Base-by-base conservation (phyloP, 64 coral and sea anemone species). In the Porites australiensis region DNA sequence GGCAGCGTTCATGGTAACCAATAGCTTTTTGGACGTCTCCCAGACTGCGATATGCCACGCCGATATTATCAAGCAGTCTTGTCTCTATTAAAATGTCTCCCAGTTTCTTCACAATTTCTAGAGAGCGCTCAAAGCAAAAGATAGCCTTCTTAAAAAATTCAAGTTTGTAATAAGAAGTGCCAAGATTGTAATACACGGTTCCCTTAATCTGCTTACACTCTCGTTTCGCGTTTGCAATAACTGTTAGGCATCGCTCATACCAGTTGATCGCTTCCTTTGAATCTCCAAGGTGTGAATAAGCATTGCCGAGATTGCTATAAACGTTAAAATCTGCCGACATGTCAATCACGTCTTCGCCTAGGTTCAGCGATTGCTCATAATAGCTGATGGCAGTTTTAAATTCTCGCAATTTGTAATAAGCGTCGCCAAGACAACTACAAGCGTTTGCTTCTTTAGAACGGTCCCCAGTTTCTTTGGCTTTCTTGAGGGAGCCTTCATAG, bases 151-250 rank as follows among this genome's bases (percentile, higher is more conserved):
- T 64, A 19, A 50, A 54, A 4, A 23, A 18, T n/a, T 65, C 64
- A 12, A 86, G 49, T 13, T 15, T 3, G 50, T 21, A 2, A 5
- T 20, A 71, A 70, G 49, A 46, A 9, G 7, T 70, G 6, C 82
- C 82, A 69, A 86, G 67, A 66, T 68, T 86, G 20, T 46, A 15
- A 55, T 86, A 72, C 16, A 65, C 64, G 8, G 8, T 1, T 48
- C 62, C 82, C 54, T 86, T 65, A 50, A 19, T 8, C 62, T 19
- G 70, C 46, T 86, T 48, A 44, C 64, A 45, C 2, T 10, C 48
- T 51, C 54, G 18, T 27, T 45, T 86, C 19, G 82, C 82, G n/a
- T n/a, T n/a, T n/a, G n/a, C n/a, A n/a, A n/a, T n/a, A 71, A 86
- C 71, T 45, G 18, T 49, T 3, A 85, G 62, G 63, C 37, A 44